phyloP scores from a whole-genome alignment of 2,797 vertebrate species.

The Nannoperca australis region DNA sequence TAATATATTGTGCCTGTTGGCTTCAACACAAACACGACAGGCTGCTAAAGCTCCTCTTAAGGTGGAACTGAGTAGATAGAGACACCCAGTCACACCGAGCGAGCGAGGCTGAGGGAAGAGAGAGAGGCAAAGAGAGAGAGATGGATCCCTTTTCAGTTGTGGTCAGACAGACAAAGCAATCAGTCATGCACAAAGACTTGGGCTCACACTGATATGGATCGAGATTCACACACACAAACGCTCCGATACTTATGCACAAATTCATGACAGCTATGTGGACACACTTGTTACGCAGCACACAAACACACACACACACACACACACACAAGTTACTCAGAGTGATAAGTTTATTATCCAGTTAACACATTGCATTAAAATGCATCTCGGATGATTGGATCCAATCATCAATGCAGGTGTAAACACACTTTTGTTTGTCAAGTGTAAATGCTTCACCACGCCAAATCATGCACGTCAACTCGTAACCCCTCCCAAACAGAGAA shows the following conservation, averaged over 20 bases:
- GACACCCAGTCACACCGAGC: slow-evolving; percentile 49
- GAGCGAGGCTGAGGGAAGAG: slow-evolving; percentile 32
- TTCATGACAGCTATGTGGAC: slow-evolving; percentile 55
- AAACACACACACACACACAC: slow-evolving; percentile 14
- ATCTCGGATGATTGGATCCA: slow-evolving; percentile 38
- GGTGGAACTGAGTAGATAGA: slow-evolving; percentile 87
- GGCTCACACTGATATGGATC: slow-evolving; percentile 77
- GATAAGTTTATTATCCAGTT: slow-evolving; percentile 70
- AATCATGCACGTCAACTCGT: background rate
- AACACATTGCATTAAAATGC: slow-evolving; percentile 54
- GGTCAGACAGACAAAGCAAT: slow-evolving; percentile 82
- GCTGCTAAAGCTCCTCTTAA: slow-evolving; percentile 89
- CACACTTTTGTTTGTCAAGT: slow-evolving; percentile 25
- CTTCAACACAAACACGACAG: slow-evolving; percentile 90
- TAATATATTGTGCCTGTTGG: slow-evolving; percentile 92
- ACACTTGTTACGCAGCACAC: slow-evolving; percentile 35
- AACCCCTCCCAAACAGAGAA: background rate
- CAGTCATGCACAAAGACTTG: slow-evolving; percentile 79
- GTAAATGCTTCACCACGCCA: slow-evolving; percentile 13
- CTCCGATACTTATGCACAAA: slow-evolving; percentile 50
- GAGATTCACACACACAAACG: slow-evolving; percentile 58
- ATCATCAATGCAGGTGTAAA: slow-evolving; percentile 61
- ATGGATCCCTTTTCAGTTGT: slow-evolving; percentile 79
- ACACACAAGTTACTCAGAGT: slow-evolving; percentile 51
- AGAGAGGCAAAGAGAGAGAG: slow-evolving; percentile 61